Evolutionary conservation across 2,113 vertebrate species (phyloP).

Genomic region (Cynocephalus volans): DNA sequence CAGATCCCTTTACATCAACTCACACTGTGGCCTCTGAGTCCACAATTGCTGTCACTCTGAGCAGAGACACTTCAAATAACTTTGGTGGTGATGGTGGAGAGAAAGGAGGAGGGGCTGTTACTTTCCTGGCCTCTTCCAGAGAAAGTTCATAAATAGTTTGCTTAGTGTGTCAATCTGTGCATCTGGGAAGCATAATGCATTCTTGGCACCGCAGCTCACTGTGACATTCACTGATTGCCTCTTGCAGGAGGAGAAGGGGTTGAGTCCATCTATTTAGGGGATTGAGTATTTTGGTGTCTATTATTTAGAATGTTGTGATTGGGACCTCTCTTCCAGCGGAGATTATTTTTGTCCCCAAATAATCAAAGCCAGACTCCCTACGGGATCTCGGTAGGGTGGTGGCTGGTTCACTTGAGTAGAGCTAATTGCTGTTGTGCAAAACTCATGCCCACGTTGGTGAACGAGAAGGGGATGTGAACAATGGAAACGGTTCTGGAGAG

Average conservation of each 20-base stretch:
- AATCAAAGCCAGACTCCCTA: conserved; percentile 66
- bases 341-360: conserved; percentile 80
- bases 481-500: not conserved
- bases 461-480: not conserved
- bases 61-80: not conserved
- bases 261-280: conserved; percentile 81
- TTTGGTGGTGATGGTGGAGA: not conserved
- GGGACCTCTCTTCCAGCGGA: conserved; percentile 75
- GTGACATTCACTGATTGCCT: conserved; percentile 82
- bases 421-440: conserved; percentile 36
- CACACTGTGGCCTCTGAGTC: not conserved
- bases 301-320: conserved; percentile 79
- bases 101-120: not conserved
- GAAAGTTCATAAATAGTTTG: conserved; percentile 89
- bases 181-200: conserved; percentile 90
- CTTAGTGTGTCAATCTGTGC: conserved; percentile 88
- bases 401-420: conserved; percentile 47
- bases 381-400: conserved; percentile 30
- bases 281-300: conserved; percentile 79
- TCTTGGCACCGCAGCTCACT: conserved; percentile 85
- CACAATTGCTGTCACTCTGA: not conserved
- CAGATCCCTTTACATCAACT: not conserved
- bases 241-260: conserved; percentile 83
- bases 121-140: conserved; percentile 84
- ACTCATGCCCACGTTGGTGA: not conserved